Conservation (phyloP, 2,888 invertebrate genomes). For the Crepidodera aurea region DNA sequence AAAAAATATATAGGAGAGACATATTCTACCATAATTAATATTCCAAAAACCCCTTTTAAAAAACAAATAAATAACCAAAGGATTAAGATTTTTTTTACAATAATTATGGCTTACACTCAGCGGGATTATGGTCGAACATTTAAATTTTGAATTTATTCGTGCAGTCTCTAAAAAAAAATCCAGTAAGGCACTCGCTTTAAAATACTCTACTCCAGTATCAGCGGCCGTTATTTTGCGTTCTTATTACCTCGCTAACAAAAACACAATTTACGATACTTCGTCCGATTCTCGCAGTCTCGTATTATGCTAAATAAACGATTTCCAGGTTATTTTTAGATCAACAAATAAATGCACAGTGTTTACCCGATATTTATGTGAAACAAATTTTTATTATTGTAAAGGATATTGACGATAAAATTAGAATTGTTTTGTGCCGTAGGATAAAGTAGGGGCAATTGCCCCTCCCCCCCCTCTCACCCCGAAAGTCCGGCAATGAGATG, state of each 20-base stretch:
- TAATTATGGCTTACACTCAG: conserved; percentile 37
- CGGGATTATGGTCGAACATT: conserved; percentile 29
- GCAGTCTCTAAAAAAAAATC: conserved; percentile 30
- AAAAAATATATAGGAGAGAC: too few relatives aligned
- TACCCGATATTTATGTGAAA: too few relatives aligned
- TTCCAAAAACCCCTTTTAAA: too few relatives aligned
- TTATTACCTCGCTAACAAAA: conserved; percentile 44
- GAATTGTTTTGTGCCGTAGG: too few relatives aligned
- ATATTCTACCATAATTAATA: too few relatives aligned
- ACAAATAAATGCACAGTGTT: too few relatives aligned
- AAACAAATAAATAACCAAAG: conserved; percentile 31
- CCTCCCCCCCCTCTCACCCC: too few relatives aligned
- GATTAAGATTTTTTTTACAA: conserved; percentile 32
- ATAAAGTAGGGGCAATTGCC: too few relatives aligned
- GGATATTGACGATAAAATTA: too few relatives aligned
- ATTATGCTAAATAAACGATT: neutral
- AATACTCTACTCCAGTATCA: conserved; percentile 45
- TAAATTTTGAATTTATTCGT: conserved; percentile 39
- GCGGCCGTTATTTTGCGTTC: conserved; percentile 41
- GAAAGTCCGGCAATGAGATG: too few relatives aligned
- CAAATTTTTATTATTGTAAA: too few relatives aligned
- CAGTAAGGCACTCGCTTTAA: conserved; percentile 42
- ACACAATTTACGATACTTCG: conserved; percentile 19
- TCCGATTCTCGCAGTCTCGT: neutral
- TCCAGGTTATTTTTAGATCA: neutral